These are phyloP conservation scores for Metellina segmentata DNA, from an alignment of 2,888 invertebrate species.

Conservation along the genomic window DNA sequence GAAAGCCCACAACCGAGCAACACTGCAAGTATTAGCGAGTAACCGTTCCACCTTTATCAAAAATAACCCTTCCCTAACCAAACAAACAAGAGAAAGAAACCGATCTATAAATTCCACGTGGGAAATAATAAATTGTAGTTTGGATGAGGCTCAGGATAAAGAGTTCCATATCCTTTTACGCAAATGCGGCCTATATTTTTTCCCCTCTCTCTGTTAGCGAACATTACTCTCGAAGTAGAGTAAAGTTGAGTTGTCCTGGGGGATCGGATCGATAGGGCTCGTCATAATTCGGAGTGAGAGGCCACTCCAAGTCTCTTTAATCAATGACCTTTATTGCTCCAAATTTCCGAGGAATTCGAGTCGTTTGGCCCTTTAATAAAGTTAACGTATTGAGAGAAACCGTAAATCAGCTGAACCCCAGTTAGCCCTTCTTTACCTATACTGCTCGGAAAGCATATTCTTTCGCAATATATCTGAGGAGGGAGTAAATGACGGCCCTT, in stretches of 20 bases:
- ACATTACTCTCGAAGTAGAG: conserved; percentile 42
- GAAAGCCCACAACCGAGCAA: too few species aligned
- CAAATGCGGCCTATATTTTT: conserved; percentile 53
- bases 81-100: conserved; percentile 9
- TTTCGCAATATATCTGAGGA: background rate
- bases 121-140: conserved; percentile 28
- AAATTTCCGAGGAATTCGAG: conserved; percentile 41
- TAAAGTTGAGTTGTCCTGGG: conserved; percentile 50
- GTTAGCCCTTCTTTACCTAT: background rate
- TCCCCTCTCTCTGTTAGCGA: background rate
- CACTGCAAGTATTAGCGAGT: too few species aligned
- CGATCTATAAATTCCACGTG: background rate
- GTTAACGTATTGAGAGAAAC: conserved; percentile 26
- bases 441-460: background rate
- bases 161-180: conserved; percentile 49
- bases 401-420: conserved; percentile 40
- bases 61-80: background rate
- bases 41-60: background rate
- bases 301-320: conserved; percentile 55
- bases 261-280: conserved; percentile 55
- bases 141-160: conserved; percentile 13
- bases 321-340: conserved; percentile 62
- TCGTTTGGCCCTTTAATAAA: conserved; percentile 46
- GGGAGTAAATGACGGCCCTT: background rate
- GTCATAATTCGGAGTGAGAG: conserved; percentile 61